These are phyloP conservation scores for Parelbella ahira DNA, from an alignment of 2,888 invertebrate species.

Conservation along the genomic window DNA sequence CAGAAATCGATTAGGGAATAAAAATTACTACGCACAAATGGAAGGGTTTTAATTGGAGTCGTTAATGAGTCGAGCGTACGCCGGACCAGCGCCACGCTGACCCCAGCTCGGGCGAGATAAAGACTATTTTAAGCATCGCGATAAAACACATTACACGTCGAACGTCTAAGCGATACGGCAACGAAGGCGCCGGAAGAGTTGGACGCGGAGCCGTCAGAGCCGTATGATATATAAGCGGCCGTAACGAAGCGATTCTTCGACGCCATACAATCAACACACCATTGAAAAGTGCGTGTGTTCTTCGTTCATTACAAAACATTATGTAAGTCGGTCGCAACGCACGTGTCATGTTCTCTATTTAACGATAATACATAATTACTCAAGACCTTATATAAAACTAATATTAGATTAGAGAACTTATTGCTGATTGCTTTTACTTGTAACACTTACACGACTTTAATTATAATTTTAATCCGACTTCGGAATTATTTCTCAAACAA, in stretches of 20 bases:
- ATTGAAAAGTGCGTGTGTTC: slow-evolving; percentile 1
- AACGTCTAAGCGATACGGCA: slow-evolving; percentile 63
- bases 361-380: background rate
- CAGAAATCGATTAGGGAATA: slow-evolving; percentile 38
- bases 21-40: slow-evolving; percentile 41
- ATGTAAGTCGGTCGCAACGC: slow-evolving; percentile 1
- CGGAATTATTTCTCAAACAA: no score
- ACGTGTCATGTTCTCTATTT: background rate
- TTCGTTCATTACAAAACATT: slow-evolving; percentile 2
- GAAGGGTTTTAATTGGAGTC: slow-evolving; percentile 56
- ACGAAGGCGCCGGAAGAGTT: slow-evolving; percentile 65
- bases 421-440: background rate
- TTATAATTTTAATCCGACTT: no score
- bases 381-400: no score
- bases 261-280: slow-evolving; percentile 7
- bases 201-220: slow-evolving; percentile 45
- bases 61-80: slow-evolving; percentile 62
- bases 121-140: slow-evolving; percentile 71
- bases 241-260: slow-evolving; percentile 26
- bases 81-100: slow-evolving; percentile 70
- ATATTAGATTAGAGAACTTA: background rate
- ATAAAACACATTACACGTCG: slow-evolving; percentile 71
- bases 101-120: slow-evolving; percentile 74
- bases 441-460: no score
- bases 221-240: slow-evolving; percentile 38